A percentile compares a stretch with the other conserved stretches of the same genome.
Evolutionary conservation across 2,888 invertebrate genomes (phyloP).

Genomic region (Tethea ocularis): DNA sequence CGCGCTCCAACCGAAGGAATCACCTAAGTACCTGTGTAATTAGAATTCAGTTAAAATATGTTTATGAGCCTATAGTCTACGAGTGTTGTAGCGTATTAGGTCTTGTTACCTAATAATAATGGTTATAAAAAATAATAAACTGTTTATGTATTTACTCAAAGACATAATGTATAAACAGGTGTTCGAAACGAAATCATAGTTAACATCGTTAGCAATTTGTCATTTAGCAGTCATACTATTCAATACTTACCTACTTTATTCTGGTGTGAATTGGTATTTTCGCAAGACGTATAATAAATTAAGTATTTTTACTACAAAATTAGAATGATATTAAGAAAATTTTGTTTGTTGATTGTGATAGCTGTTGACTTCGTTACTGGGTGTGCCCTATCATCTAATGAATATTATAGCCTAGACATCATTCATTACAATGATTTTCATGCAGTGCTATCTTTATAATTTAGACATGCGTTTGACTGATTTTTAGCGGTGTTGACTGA

Average conservation of each 20-base stretch:
- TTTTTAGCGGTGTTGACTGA: neutral
- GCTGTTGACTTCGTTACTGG: neutral
- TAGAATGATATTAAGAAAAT: neutral
- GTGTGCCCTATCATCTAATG: conserved; percentile 57
- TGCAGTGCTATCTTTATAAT: conserved; percentile 44
- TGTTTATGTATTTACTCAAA: neutral
- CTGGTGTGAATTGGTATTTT: neutral
- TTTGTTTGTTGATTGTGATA: neutral
- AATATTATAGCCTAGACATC: conserved; percentile 81
- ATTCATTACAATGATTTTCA: conserved; percentile 85
- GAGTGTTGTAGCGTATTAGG: too few species aligned
- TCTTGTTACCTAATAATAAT: too few species aligned
- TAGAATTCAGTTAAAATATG: too few species aligned
- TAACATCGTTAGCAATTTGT: neutral
- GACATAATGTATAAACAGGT: neutral
- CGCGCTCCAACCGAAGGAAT: too few species aligned
- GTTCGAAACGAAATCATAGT: neutral
- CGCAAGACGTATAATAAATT: neutral
- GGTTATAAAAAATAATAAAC: too few species aligned
- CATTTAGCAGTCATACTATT: too few species aligned
- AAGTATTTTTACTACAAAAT: neutral
- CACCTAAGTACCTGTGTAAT: too few species aligned
- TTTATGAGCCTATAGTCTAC: too few species aligned
- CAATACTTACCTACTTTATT: too few species aligned
- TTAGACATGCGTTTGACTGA: neutral